These are phyloP conservation scores for Axis porcinus DNA, from an alignment of 2,113 vertebrate genomes.

Conservation along the genomic window DNA sequence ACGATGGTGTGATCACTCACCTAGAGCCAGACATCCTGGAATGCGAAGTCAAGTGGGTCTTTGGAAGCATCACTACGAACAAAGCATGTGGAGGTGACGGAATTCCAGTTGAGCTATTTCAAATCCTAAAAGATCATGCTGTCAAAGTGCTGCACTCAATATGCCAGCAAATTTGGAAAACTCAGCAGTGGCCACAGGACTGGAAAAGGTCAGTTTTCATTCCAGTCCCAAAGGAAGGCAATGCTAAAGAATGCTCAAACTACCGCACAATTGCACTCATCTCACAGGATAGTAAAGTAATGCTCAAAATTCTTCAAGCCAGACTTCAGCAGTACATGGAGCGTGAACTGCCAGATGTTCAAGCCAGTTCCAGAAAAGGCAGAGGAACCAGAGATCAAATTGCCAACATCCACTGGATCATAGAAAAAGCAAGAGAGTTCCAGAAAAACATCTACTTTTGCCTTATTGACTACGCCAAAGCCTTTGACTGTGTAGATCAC, in stretches of 20 bases:
- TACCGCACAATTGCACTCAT: background rate
- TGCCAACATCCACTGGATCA: background rate
- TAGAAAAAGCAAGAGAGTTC: background rate
- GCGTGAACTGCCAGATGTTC: background rate
- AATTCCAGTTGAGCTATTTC: background rate
- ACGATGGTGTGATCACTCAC: background rate
- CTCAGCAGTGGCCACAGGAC: background rate
- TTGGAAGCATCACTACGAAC: background rate
- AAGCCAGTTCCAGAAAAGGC: background rate
- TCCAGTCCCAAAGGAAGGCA: background rate
- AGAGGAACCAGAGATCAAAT: background rate
- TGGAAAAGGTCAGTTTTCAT: background rate
- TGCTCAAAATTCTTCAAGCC: background rate
- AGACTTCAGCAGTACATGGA: background rate
- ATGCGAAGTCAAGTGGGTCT: background rate
- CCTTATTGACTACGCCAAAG: background rate
- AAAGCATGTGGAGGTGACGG: background rate
- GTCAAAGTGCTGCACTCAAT: background rate
- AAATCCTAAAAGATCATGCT: background rate
- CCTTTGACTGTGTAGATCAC: background rate
- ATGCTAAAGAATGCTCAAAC: background rate
- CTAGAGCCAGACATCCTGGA: background rate
- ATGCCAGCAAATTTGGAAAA: background rate
- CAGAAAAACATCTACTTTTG: background rate
- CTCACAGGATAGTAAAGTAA: background rate